Base-by-base conservation (phyloP, 2,113 vertebrate species). In the Thamnaconus septentrionalis region DNA sequence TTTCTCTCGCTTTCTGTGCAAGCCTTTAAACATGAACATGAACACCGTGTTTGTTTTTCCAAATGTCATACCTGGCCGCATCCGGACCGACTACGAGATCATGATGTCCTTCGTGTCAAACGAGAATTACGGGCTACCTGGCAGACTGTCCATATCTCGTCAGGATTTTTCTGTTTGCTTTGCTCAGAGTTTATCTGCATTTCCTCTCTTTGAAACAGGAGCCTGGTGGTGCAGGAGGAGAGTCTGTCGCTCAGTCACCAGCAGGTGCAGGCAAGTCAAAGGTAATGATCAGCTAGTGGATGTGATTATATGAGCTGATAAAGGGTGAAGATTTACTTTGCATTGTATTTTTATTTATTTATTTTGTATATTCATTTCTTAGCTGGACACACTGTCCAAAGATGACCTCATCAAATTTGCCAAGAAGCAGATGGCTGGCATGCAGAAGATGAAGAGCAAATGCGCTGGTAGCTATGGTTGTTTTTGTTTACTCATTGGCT, bases 341-440 rank as follows among this genome's bases (percentile, higher is more conserved):
- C 10, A 41, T 3, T 4, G 4, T 54, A 4, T 39, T 3, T 4
- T 39, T 39, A 39, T 40, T 9, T 44, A 42, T 1, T 12, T 69
- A 49, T 0, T 5, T 8, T 48, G 55, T 73, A 40, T 55, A 41
- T 4, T 40, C 51, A 12, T 64, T 3, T 5, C 31, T 52, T 3
- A 5, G 97, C 86, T 99, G 91, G 96, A 99, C 88, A 93, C 93
- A 0, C 76, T 99, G 56, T 91, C 96, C 49, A 97, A 95, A 90
- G 96, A 99, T 80, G 96, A 99, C 75, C 94, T 99, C 59, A 98
- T 99, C 83, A 98, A 98, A 87, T 99, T 96, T 91, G 91, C 96
- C 59, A 99, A 97, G 87, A 99, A 97, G 63, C 97, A 99, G 74
- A 89, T 99, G 84, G 90, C 94, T 85, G 77, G 91, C 4, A 88